These are phyloP conservation scores for Canis aureus DNA, from an alignment of 2,113 vertebrate species.

Conservation along the genomic window DNA sequence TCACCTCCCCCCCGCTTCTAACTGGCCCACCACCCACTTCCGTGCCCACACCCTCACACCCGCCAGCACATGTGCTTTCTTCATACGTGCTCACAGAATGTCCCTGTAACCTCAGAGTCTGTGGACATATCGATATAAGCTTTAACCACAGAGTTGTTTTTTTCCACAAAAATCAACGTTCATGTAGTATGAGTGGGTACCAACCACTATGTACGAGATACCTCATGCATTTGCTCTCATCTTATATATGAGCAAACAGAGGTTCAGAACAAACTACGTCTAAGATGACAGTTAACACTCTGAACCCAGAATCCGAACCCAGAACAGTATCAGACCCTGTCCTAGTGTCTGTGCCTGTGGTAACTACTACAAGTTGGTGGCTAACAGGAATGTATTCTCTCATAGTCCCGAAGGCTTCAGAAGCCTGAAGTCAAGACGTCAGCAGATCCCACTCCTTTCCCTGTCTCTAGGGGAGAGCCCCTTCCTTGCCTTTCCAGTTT, in stretches of 20 bases:
- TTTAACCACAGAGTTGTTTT: neutral
- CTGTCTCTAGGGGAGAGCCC: neutral
- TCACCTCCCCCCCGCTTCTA: neutral
- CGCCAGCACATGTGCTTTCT: accelerated
- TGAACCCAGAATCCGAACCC: neutral
- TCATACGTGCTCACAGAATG: neutral
- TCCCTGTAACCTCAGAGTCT: neutral
- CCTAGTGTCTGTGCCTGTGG: neutral
- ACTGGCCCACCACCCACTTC: neutral
- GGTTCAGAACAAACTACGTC: neutral
- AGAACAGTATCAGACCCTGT: neutral
- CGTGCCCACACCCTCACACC: neutral
- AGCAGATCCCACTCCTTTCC: neutral
- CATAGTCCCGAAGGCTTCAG: neutral
- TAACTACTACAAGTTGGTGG: neutral
- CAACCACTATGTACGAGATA: neutral
- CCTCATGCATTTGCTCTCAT: neutral
- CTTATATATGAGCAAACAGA: conserved; percentile 41
- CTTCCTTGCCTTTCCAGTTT: neutral
- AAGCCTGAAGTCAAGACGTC: neutral
- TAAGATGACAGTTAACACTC: neutral
- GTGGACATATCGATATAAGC: neutral
- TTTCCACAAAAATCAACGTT: neutral
- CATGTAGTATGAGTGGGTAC: neutral
- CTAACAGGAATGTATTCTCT: neutral